Conservation (phyloP, 2,797 vertebrate species). For the Danionella dracula region DNA sequence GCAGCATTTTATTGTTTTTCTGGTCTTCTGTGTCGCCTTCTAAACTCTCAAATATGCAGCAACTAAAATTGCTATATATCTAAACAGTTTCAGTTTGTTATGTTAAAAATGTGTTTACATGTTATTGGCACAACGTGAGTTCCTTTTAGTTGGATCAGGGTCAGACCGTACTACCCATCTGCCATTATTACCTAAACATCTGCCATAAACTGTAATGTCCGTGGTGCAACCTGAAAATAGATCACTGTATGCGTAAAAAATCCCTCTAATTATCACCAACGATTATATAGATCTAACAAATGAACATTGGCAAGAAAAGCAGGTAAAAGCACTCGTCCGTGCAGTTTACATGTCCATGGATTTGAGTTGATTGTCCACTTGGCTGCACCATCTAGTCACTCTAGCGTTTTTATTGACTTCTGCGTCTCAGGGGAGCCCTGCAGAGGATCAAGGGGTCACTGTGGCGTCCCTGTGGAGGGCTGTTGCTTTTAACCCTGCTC, state of each 20-base stretch:
- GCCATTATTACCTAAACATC: background rate
- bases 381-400: slow-evolving; percentile 12
- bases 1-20: too few species aligned
- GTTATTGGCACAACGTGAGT: too few species aligned
- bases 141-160: slow-evolving; percentile 9
- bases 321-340: background rate
- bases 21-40: too few species aligned
- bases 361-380: slow-evolving; percentile 37
- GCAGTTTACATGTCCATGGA: slow-evolving; percentile 26
- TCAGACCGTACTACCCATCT: background rate
- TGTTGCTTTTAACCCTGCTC: slow-evolving; percentile 51
- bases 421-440: slow-evolving; percentile 31
- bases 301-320: background rate
- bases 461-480: slow-evolving; percentile 29
- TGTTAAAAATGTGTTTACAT: too few species aligned
- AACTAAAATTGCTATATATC: too few species aligned
- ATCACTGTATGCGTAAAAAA: too few species aligned
- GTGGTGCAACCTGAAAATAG: too few species aligned
- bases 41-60: too few species aligned
- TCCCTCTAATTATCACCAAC: too few species aligned
- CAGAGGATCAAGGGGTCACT: slow-evolving; percentile 45
- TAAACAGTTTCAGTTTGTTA: too few species aligned
- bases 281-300: too few species aligned
- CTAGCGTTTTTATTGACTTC: slow-evolving; percentile 42
- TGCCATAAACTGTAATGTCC: background rate